Conservation (phyloP, 2,113 vertebrate species). For the Myrmecobius fasciatus region DNA sequence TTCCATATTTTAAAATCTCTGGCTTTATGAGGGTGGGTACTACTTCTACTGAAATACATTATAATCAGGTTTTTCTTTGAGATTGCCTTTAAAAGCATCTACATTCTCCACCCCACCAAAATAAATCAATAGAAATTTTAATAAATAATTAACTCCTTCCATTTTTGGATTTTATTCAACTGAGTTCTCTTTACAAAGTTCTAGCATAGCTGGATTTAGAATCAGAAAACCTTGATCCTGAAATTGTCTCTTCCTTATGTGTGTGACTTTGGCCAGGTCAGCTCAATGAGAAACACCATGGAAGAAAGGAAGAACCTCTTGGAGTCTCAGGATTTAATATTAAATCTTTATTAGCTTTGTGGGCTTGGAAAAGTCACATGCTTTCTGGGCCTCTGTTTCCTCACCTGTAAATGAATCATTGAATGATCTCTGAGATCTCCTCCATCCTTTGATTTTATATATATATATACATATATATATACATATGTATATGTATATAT, state of each 20-base stretch:
- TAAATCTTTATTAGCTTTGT: not conserved
- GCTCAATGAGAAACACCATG: not conserved
- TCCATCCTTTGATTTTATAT: no score
- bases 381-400: not conserved
- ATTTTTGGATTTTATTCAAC: not conserved
- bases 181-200: not conserved
- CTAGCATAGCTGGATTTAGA: not conserved
- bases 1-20: not conserved
- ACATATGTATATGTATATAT: no score
- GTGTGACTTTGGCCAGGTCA: not conserved
- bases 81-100: not conserved
- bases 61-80: not conserved
- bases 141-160: not conserved
- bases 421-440: no score
- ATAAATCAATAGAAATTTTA: not conserved
- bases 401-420: not conserved
- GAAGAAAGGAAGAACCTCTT: not conserved
- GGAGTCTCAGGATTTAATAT: not conserved
- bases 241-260: not conserved
- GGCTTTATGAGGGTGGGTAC: no score
- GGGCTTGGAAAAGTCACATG: not conserved
- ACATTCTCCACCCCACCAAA: not conserved
- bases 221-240: not conserved
- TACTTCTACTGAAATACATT: not conserved
- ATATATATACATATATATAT: no score